phyloP scores from a whole-genome alignment of 2,113 vertebrate genomes.

The Tetrax tetrax region DNA sequence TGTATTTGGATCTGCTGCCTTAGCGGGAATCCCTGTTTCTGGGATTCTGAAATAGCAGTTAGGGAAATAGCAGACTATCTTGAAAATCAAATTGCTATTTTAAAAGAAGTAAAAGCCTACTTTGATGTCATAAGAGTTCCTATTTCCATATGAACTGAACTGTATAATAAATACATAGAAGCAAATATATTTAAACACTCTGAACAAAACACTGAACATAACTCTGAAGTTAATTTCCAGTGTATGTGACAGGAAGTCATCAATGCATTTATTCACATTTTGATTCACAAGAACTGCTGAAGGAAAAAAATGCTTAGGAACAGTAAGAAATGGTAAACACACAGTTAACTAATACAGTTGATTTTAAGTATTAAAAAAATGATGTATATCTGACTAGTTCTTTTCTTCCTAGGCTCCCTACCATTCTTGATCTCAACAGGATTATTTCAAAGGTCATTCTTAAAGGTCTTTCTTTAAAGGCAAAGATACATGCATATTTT shows the following conservation, averaged over 20 bases:
- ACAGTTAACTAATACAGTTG: not conserved
- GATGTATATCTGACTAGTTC: not conserved
- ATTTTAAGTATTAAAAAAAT: not conserved
- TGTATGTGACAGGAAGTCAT: not conserved
- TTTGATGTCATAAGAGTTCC: not conserved
- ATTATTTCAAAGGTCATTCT: not conserved
- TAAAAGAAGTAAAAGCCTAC: not conserved
- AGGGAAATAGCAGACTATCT: not conserved
- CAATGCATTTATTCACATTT: not conserved
- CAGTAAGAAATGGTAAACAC: not conserved
- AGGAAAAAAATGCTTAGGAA: not conserved
- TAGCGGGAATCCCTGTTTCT: not conserved
- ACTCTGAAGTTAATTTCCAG: not conserved
- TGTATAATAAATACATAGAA: not conserved
- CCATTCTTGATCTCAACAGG: not conserved
- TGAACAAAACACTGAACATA: not conserved
- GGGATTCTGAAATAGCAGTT: not conserved
- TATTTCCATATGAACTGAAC: not conserved
- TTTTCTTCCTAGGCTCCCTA: not conserved
- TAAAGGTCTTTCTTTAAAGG: not conserved
- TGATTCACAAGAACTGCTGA: not conserved
- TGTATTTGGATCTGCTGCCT: not conserved
- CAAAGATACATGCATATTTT: not conserved
- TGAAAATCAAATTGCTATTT: not conserved
- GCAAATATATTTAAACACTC: not conserved